Conservation (phyloP, 2,113 vertebrate species). For the Pollachius pollachius region DNA sequence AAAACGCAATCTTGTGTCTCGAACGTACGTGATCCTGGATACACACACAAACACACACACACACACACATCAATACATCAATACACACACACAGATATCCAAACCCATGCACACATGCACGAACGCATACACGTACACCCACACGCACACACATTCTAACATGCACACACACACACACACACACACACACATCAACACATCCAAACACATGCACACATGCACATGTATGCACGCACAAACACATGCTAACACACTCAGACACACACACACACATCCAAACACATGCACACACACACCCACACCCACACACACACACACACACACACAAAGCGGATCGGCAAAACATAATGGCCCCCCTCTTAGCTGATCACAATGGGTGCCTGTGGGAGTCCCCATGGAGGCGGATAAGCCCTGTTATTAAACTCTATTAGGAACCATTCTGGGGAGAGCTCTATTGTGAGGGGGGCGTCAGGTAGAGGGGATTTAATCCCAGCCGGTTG, state of each 20-base stretch:
- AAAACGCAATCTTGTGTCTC: too few relatives aligned
- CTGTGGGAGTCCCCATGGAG: conserved; percentile 32
- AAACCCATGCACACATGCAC: conserved; percentile 4
- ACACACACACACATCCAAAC: not conserved
- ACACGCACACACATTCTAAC: conserved; percentile 36
- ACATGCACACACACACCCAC: not conserved
- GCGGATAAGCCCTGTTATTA: conserved; percentile 47
- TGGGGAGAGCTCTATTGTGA: conserved; percentile 9
- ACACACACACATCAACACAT: conserved; percentile 16
- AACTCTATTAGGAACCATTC: conserved; percentile 45
- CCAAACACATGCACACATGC: not conserved
- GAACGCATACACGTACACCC: not conserved
- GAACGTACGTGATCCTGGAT: too few relatives aligned
- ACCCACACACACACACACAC: not conserved
- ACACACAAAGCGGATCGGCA: not conserved
- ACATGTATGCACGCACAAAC: not conserved
- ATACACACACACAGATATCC: not conserved
- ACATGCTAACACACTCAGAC: not conserved
- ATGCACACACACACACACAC: conserved; percentile 32
- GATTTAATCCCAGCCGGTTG: conserved; percentile 38
- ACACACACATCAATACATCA: not conserved
- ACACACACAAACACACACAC: too few relatives aligned
- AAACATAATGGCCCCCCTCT: not conserved
- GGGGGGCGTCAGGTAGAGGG: not conserved
- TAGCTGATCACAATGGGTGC: conserved; percentile 31